These are phyloP conservation scores for Oxyura jamaicensis DNA, from an alignment of 2,113 vertebrate species.

Conservation along the genomic window DNA sequence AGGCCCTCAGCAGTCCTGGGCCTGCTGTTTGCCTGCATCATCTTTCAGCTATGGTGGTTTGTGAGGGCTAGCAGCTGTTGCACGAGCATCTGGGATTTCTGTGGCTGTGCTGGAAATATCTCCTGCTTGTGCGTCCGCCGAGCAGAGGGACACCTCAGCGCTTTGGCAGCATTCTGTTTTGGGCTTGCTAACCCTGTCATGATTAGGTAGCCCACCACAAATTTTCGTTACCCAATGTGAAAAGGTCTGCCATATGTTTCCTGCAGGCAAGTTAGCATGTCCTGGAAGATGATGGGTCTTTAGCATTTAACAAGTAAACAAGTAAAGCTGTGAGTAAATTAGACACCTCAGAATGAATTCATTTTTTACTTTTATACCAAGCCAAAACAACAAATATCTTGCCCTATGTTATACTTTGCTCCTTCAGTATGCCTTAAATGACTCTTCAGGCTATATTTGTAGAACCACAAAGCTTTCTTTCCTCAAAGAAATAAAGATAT, in stretches of 20 bases:
- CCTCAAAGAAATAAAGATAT: not conserved
- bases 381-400: not conserved
- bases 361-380: not conserved
- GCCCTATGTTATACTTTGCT: not conserved
- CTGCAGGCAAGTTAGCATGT: not conserved
- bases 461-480: not conserved
- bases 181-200: not conserved
- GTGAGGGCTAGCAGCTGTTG: not conserved
- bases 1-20: not conserved
- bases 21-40: not conserved
- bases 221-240: not conserved
- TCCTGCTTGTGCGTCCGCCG: not conserved
- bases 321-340: conserved; percentile 18
- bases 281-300: not conserved
- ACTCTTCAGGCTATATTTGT: not conserved
- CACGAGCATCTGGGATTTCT: not conserved
- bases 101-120: not conserved
- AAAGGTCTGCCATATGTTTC: not conserved
- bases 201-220: not conserved
- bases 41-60: conserved; percentile 10
- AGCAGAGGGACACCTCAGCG: not conserved
- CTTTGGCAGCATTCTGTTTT: not conserved
- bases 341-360: not conserved
- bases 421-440: not conserved
- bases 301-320: conserved; percentile 2